Base-by-base conservation (phyloP, 2,888 invertebrate genomes). In the Tetramorium bicarinatum region DNA sequence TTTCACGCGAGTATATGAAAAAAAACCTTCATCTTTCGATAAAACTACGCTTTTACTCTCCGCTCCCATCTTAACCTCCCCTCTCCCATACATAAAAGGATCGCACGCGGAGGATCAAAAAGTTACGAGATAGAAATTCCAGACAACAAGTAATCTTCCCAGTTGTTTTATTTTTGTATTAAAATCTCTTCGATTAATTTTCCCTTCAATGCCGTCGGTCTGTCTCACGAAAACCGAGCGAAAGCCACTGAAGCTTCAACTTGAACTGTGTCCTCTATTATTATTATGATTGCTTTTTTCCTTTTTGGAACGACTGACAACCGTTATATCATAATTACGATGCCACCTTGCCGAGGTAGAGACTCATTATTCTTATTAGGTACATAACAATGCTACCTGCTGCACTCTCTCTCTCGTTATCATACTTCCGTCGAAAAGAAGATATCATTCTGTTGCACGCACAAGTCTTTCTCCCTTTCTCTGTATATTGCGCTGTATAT, bases 121-220 rank as follows among this genome's bases (percentile, higher is more conserved):
- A 54, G 21, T 52, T 66, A 47, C 56, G 21, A 64, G 52, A 82
- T 25, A 71, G 34, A 56, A 71, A 66, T 77, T 77, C n/a, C 54
- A 59, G 67, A 59, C 29, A 34, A 34, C 56, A 47, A 47, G n/a
- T 44, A 47, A 7, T n/a, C 41, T 29, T 9, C 25, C 41, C 29
- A 21, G 66, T 47, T 80, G 75, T 75, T 81, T 82, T 69, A 47
- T 29, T 69, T 47, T 49, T 72, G 62, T 84, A 86, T 85, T 85
- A 85, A 84, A 86, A 83, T 76, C 86, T 38, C 38, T 71, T 71
- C 66, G 64, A 84, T 84, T 85, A 85, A 84, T 76, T 79, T 66
- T 44, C 59, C 66, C 62, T 44, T 34, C 47, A 44, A 52, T 71
- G 21, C 6, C 72, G 56, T 56, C 49, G 25, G 8, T 61, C 47